Evolutionary conservation across 2,888 invertebrate genomes (phyloP).

Genomic region (Apeira syringaria): DNA sequence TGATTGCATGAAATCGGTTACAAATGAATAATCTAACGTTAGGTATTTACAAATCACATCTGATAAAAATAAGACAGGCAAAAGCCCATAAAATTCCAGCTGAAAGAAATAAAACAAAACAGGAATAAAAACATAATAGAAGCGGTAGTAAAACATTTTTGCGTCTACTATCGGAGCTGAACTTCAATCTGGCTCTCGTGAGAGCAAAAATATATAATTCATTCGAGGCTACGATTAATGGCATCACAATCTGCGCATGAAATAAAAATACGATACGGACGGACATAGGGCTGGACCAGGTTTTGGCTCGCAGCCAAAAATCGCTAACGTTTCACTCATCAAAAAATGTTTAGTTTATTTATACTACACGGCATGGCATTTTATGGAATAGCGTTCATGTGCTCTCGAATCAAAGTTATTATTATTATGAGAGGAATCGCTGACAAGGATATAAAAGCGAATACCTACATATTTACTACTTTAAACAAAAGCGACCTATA

Average conservation of each 20-base stretch:
- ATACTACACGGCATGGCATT: conserved; percentile 32
- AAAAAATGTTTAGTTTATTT: conserved; percentile 47
- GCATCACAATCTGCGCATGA: conserved; percentile 59
- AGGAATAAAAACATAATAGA: conserved; percentile 13
- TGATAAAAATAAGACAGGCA: not conserved
- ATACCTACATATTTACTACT: too few species aligned
- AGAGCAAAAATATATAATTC: conserved; percentile 41
- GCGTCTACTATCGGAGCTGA: conserved; percentile 21
- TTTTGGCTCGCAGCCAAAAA: conserved; percentile 63
- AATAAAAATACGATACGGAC: conserved; percentile 63
- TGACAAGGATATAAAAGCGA: too few species aligned
- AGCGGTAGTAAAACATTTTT: conserved; percentile 22
- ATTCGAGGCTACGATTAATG: conserved; percentile 52
- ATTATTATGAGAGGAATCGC: too few species aligned
- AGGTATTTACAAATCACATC: not conserved
- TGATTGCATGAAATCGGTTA: conserved; percentile 1
- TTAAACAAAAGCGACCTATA: conserved; percentile 5
- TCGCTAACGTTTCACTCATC: conserved; percentile 62
- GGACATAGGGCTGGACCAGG: conserved; percentile 52
- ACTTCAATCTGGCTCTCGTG: conserved; percentile 32
- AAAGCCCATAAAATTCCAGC: conserved; percentile 5
- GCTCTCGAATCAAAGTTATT: conserved; percentile 22
- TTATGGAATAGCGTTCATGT: conserved; percentile 37
- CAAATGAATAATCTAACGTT: not conserved
- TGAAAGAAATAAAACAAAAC: conserved; percentile 12